Evolutionary conservation across 2,888 invertebrate species (phyloP), one percentile per base, ranked within the genome.

Genomic region (Nudaria mundana): DNA sequence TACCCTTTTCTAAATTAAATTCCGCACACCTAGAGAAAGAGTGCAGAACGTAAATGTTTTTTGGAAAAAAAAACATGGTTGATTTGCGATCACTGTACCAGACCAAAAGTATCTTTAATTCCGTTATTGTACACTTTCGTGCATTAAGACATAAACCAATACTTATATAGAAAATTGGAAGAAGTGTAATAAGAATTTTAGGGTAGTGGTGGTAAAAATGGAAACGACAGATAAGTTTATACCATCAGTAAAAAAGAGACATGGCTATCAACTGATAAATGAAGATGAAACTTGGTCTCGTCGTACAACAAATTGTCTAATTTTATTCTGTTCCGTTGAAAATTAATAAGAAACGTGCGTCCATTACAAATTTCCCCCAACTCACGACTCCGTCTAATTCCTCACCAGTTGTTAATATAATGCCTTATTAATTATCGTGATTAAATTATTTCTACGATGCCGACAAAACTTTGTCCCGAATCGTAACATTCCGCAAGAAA

Each of bases 321-420:
- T 79, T 79, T 71, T 71, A 77, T 74, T 73, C 56, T 70, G 71
- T 76, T 72, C 68, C 62, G 66, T 59, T 53, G 60, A 58, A 75
- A 78, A 74, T 77, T 76, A 76, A 76, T 80, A 71, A 77, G 55
- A 56, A 62, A 75, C 78, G 74, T 76, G 76, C 58, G 60, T 50
- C 32, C 62, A 50, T 50, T 65, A 44, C 47, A 25, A 71, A 67
- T 51, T 54, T 50, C 30, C 52, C 44, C 50, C 41, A 49, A 55
- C 56, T 68, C 63, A 63, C 66, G 63, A 67, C 57, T 61, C 55
- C 8, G 3, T 20, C 20, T 7, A 6, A 24, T 5, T 33, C 4
- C 23, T 20, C 20, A 20, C 2, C 3, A 5, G 2, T 20, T 20
- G 7, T 8, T 7, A 20, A 4, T 20, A 20, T 20, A 3, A 20